Evolutionary conservation across 1,140 invertebrate genomes (phyloP).

Genomic region (Drosophila bifasciata): DNA sequence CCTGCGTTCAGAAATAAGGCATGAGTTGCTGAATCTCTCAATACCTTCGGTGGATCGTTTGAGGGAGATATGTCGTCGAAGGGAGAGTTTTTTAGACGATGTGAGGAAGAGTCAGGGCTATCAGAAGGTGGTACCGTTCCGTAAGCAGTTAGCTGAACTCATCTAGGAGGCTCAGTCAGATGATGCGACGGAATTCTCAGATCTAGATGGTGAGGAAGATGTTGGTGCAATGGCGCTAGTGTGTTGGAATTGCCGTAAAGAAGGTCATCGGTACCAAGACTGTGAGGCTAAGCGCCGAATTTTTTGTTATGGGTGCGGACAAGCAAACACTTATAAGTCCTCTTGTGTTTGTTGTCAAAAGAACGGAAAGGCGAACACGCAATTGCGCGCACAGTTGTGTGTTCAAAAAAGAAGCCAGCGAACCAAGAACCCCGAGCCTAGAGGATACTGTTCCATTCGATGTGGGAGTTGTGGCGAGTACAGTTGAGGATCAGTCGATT

Average conservation of each 20-base stretch:
- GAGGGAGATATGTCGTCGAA: too few species aligned
- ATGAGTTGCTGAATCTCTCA: background rate
- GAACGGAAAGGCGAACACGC: constrained; percentile 5
- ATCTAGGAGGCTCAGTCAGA: background rate
- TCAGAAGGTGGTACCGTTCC: constrained; percentile 6
- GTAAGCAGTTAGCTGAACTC: background rate
- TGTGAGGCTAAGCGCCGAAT: constrained; percentile 11
- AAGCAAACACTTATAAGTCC: background rate
- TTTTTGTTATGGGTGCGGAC: constrained; percentile 3
- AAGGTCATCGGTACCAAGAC: constrained; percentile 29
- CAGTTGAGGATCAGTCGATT: too few species aligned
- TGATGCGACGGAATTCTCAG: background rate
- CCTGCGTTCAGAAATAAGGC: constrained; percentile 1
- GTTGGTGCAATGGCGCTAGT: background rate
- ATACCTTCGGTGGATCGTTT: background rate
- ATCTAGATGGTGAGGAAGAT: background rate
- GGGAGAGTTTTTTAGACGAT: constrained; percentile 9
- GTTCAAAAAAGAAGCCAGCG: background rate
- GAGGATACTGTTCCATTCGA: background rate
- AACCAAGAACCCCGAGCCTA: too few species aligned
- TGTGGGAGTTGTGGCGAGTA: background rate
- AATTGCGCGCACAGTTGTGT: background rate
- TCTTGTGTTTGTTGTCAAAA: constrained; percentile 18
- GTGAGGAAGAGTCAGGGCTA: background rate
- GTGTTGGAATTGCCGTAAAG: constrained; percentile 31